phyloP scores from a whole-genome alignment of 2,797 vertebrate genomes.

The Octomys mimax region DNA sequence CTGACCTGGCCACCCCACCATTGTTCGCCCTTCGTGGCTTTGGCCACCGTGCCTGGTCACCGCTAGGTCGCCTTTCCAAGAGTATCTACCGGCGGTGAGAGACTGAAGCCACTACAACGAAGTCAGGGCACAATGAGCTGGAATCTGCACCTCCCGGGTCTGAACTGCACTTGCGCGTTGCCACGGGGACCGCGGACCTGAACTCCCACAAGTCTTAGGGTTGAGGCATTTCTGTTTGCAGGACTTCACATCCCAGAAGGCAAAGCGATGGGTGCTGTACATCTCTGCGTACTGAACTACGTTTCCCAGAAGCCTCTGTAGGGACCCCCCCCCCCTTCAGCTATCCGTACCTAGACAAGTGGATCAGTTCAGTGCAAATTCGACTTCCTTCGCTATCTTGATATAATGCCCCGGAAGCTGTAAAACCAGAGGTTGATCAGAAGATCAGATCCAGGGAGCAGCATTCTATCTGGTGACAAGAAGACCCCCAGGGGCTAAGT shows the following conservation, averaged over 20 bases:
- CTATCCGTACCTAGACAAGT: rapidly evolving
- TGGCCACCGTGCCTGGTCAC: slow-evolving; percentile 19
- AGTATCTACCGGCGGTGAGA: background rate
- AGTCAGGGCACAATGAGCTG: slow-evolving; percentile 54
- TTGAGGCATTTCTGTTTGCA: rapidly evolving
- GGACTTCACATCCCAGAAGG: background rate
- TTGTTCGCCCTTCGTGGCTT: background rate
- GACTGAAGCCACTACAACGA: background rate
- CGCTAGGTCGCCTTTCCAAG: background rate
- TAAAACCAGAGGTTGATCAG: background rate
- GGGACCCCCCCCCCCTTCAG: rapidly evolving
- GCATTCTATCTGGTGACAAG: background rate
- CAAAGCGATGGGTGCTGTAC: background rate
- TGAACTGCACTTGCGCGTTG: slow-evolving; percentile 73
- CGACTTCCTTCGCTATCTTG: background rate
- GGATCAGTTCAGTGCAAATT: rapidly evolving
- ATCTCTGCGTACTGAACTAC: background rate
- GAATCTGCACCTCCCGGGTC: background rate
- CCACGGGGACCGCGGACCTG: background rate
- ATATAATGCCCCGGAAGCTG: background rate
- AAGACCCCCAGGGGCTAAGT: background rate
- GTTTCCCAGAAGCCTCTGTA: slow-evolving; percentile 42
- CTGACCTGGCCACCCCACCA: background rate
- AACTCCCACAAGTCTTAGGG: background rate
- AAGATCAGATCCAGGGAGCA: background rate